phyloP scores from a whole-genome alignment of 2,113 vertebrate species.

The Chinchilla lanigera region DNA sequence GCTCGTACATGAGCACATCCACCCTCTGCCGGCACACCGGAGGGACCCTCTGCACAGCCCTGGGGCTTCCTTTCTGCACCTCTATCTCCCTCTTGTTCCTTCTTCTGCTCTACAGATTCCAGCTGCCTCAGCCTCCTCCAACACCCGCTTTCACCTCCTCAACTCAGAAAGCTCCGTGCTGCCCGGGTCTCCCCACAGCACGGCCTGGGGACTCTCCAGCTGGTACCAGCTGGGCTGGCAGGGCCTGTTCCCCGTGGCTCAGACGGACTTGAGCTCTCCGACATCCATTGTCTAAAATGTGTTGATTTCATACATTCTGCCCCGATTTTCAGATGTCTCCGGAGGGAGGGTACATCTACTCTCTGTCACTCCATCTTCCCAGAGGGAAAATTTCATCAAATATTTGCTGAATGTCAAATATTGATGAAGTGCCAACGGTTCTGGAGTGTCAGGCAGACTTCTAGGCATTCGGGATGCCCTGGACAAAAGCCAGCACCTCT shows the following conservation, averaged over 20 bases:
- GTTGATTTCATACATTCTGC: neutral
- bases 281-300: neutral
- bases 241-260: neutral
- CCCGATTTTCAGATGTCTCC: conserved; percentile 20
- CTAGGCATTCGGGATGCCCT: neutral
- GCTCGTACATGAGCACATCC: rapidly evolving
- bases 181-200: rapidly evolving
- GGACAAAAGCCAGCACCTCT: neutral
- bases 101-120: neutral
- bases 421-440: neutral
- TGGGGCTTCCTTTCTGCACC: rapidly evolving
- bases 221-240: rapidly evolving
- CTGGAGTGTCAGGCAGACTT: neutral
- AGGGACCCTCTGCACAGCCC: neutral
- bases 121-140: neutral
- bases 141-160: neutral
- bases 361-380: neutral
- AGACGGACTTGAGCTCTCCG: neutral
- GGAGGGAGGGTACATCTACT: neutral
- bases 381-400: conserved; percentile 25
- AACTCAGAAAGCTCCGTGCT: neutral
- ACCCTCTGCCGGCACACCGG: neutral
- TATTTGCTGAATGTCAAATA: neutral
- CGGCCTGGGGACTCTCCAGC: neutral
- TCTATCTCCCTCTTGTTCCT: rapidly evolving